Conservation (phyloP, 2,888 invertebrate species). For the Caenorhabditis virilis region DNA sequence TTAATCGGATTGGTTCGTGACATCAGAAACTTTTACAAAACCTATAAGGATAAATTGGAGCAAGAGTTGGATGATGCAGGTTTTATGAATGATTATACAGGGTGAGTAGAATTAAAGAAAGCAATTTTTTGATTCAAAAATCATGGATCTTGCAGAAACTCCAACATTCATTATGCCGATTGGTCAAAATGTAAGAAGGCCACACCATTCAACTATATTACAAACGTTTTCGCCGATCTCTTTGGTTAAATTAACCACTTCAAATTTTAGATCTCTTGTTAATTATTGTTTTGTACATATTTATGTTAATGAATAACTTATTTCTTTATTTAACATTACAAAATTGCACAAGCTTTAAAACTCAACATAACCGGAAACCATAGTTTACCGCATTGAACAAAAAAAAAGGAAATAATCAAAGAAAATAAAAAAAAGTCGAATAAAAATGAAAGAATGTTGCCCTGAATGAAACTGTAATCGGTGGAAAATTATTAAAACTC, state of each 20-base stretch:
- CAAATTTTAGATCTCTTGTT: background rate
- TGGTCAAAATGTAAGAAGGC: constrained; percentile 53
- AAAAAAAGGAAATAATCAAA: background rate
- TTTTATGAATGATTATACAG: constrained; percentile 46
- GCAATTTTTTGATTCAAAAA: no score
- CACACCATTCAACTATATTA: constrained; percentile 47
- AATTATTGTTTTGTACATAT: background rate
- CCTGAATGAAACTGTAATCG: constrained; percentile 1
- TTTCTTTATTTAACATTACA: background rate
- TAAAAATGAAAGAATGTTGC: constrained; percentile 5
- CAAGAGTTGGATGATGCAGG: constrained; percentile 47
- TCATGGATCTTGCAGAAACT: constrained; percentile 19
- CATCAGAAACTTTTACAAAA: constrained; percentile 41
- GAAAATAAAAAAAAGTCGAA: background rate
- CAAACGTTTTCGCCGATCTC: constrained; percentile 49
- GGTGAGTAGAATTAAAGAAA: constrained; percentile 23
- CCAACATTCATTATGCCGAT: constrained; percentile 49
- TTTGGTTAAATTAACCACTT: constrained; percentile 34
- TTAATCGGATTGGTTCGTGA: constrained; percentile 55
- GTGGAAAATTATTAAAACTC: background rate
- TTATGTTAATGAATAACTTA: background rate
- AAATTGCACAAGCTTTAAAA: background rate
- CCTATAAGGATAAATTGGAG: constrained; percentile 48
- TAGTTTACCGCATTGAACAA: background rate
- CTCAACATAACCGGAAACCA: background rate